Conservation (phyloP, 2,113 vertebrate genomes). For the Equus przewalskii region DNA sequence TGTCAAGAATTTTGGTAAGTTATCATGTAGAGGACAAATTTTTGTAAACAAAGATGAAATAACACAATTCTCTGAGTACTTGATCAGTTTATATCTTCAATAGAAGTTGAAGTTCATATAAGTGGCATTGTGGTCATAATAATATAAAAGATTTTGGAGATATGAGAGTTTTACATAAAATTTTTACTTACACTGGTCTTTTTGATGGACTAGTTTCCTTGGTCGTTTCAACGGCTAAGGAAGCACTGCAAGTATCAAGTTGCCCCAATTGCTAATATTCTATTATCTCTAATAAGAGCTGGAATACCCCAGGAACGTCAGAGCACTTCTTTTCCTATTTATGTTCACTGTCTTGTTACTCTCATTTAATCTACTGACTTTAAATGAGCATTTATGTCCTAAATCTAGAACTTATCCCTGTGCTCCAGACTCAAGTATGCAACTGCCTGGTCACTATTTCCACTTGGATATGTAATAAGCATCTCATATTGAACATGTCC, state of each 20-base stretch:
- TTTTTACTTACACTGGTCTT: background rate
- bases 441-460: background rate
- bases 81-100: background rate
- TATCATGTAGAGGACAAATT: background rate
- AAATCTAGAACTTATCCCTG: background rate
- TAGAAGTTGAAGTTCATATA: rapidly evolving
- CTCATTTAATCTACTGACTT: background rate
- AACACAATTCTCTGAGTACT: background rate
- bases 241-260: background rate
- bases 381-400: background rate
- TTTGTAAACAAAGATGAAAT: background rate
- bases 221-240: background rate
- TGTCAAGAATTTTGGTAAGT: background rate
- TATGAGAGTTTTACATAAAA: background rate
- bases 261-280: background rate
- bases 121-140: no score
- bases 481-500: background rate
- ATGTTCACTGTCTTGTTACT: background rate
- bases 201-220: background rate
- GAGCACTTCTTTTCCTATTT: background rate
- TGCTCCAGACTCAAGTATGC: background rate
- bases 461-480: background rate
- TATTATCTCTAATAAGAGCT: background rate
- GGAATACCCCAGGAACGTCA: background rate
- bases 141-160: background rate